Percentiles rank a stretch among this genome's conserved stretches.
Evolutionary conservation across 2,888 invertebrate genomes (phyloP).

Genomic region (Andrena bicolor): DNA sequence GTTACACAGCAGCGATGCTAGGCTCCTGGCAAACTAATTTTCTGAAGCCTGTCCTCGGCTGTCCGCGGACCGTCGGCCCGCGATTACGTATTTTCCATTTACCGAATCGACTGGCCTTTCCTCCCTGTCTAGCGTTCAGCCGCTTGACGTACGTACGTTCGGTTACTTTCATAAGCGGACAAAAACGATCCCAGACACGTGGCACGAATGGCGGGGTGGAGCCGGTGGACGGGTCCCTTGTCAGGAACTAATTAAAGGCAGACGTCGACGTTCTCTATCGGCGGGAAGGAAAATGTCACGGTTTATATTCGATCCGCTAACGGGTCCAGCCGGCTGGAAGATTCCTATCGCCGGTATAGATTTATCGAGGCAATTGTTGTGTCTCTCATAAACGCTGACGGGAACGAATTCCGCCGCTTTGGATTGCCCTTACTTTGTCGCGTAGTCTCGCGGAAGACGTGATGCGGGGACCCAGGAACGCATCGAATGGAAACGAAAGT

Average conservation of each 20-base stretch:
- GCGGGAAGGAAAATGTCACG: conserved; percentile 72
- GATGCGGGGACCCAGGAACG: neutral
- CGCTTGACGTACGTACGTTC: conserved; percentile 72
- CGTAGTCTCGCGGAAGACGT: neutral
- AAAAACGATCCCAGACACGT: conserved; percentile 68
- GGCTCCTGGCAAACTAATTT: conserved; percentile 72
- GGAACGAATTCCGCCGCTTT: conserved; percentile 18
- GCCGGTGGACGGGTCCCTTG: conserved; percentile 60
- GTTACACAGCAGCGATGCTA: conserved; percentile 65
- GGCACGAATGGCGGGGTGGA: neutral
- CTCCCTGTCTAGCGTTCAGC: conserved; percentile 66
- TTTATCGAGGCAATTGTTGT: conserved; percentile 61
- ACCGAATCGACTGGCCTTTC: conserved; percentile 70
- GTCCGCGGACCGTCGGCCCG: conserved; percentile 72
- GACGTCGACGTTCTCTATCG: conserved; percentile 65
- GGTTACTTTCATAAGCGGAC: conserved; percentile 69
- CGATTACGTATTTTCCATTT: conserved; percentile 76
- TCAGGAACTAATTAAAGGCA: conserved; percentile 75
- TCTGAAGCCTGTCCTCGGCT: conserved; percentile 74
- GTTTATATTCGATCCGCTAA: conserved; percentile 58
- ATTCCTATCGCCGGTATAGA: conserved; percentile 61
- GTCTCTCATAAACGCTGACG: conserved; percentile 39
- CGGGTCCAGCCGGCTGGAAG: conserved; percentile 52
- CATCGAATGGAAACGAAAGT: neutral
- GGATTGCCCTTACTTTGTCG: conserved; percentile 4